A percentile compares a stretch with the other conserved stretches of the same genome.
Evolutionary conservation across 2,888 invertebrate species (phyloP).

Genomic region (Scrobipalpa costella): DNA sequence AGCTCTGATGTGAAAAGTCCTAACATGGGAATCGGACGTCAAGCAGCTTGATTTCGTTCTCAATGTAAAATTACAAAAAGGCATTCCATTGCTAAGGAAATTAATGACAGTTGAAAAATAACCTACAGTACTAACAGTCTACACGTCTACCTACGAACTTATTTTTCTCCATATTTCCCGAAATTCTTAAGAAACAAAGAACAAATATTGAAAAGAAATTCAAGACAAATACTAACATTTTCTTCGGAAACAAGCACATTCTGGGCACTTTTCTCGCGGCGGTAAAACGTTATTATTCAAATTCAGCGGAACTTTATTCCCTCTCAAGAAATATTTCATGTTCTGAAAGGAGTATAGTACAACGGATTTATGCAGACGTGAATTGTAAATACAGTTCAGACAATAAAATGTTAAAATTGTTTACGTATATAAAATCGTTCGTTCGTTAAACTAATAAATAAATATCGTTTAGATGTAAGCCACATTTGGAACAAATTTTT

Average conservation of each 20-base stretch:
- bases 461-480: too few species aligned
- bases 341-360: neutral
- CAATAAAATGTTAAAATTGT: neutral
- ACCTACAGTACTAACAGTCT: neutral
- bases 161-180: neutral
- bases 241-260: constrained; percentile 22
- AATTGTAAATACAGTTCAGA: neutral
- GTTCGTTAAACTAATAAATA: too few species aligned
- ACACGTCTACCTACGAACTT: neutral
- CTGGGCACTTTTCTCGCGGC: constrained; percentile 17
- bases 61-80: too few species aligned
- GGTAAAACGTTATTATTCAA: constrained; percentile 24
- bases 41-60: too few species aligned
- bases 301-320: constrained; percentile 20
- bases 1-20: too few species aligned
- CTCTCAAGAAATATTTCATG: constrained; percentile 10
- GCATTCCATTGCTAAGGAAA: too few species aligned
- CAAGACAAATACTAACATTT: constrained; percentile 25
- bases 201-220: constrained; percentile 13
- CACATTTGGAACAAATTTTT: too few species aligned
- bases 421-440: neutral
- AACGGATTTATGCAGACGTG: constrained; percentile 10
- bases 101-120: too few species aligned
- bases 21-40: too few species aligned
- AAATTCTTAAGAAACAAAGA: neutral